phyloP scores from a whole-genome alignment of 2,113 vertebrate genomes.

The Macrotis lagotis region DNA sequence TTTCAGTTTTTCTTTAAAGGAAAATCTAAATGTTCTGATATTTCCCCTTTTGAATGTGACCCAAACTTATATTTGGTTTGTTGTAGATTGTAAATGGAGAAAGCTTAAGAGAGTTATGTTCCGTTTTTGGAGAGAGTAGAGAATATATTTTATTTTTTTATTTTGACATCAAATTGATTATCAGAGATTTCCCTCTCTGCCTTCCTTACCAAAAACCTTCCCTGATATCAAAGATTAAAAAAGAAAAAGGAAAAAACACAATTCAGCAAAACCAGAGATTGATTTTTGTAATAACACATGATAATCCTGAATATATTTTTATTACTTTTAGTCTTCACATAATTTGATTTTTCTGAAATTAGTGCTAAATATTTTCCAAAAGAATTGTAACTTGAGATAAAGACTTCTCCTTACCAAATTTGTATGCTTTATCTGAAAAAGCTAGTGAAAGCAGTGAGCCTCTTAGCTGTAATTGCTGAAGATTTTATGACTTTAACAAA shows the following conservation, averaged over 20 bases:
- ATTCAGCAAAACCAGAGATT: background rate
- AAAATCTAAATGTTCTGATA: slow-evolving; percentile 5
- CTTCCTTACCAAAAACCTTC: background rate
- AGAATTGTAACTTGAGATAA: slow-evolving; percentile 8
- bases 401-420: slow-evolving; percentile 49
- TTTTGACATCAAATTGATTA: slow-evolving; percentile 1
- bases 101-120: background rate
- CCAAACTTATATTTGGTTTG: slow-evolving; percentile 25
- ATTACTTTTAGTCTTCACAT: slow-evolving; percentile 39
- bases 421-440: slow-evolving; percentile 51
- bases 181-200: background rate
- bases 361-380: slow-evolving; percentile 41
- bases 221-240: background rate
- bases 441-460: slow-evolving; percentile 35
- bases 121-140: background rate
- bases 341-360: background rate
- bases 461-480: slow-evolving; percentile 46
- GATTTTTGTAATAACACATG: background rate
- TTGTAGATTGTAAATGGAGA: background rate
- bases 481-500: slow-evolving; percentile 67
- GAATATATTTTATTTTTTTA: background rate
- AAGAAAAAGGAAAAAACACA: background rate
- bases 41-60: slow-evolving; percentile 12
- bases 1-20: slow-evolving; percentile 36
- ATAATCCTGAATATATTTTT: slow-evolving; percentile 35